A percentile compares a stretch with the other conserved stretches of the same genome.
Evolutionary conservation across 2,797 vertebrate genomes (phyloP).

Genomic region (Synaphobranchus kaupii): DNA sequence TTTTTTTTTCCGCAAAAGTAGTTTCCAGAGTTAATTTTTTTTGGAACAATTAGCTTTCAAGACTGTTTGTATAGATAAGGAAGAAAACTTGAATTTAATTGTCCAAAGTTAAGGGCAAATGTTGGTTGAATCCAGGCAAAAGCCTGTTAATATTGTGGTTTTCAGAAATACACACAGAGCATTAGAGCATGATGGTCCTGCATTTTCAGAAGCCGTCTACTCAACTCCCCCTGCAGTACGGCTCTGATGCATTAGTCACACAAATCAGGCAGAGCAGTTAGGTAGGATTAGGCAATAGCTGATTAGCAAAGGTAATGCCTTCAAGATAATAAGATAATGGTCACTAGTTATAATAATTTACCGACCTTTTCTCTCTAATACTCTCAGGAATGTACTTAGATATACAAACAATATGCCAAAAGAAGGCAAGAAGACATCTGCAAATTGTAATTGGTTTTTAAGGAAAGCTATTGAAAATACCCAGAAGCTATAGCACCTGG

Average conservation of each 20-base stretch:
- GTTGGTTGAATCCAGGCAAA: not conserved
- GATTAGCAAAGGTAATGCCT: slow-evolving; percentile 27
- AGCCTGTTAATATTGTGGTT: not conserved
- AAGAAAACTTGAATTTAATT: not conserved
- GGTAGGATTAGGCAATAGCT: slow-evolving; percentile 21
- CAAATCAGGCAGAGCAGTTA: slow-evolving; percentile 13
- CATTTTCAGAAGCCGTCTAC: not conserved
- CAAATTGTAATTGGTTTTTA: not conserved
- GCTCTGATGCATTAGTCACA: slow-evolving; percentile 19
- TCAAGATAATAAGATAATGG: slow-evolving; percentile 28
- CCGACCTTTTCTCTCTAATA: slow-evolving; percentile 23
- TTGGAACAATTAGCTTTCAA: not conserved
- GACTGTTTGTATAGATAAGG: not conserved
- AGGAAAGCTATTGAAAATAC: not conserved
- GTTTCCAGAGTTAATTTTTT: no score
- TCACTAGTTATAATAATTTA: slow-evolving; percentile 19
- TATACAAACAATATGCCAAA: slow-evolving; percentile 6
- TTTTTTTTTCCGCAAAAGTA: no score
- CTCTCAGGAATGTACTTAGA: slow-evolving; percentile 23
- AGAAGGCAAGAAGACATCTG: not conserved
- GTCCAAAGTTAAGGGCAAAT: not conserved
- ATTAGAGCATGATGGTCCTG: not conserved
- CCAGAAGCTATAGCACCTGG: not conserved
- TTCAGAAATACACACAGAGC: not conserved
- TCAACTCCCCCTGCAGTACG: slow-evolving; percentile 1